phyloP scores from a whole-genome alignment of 1,140 invertebrate species.

The Trichomalopsis sarcophagae region DNA sequence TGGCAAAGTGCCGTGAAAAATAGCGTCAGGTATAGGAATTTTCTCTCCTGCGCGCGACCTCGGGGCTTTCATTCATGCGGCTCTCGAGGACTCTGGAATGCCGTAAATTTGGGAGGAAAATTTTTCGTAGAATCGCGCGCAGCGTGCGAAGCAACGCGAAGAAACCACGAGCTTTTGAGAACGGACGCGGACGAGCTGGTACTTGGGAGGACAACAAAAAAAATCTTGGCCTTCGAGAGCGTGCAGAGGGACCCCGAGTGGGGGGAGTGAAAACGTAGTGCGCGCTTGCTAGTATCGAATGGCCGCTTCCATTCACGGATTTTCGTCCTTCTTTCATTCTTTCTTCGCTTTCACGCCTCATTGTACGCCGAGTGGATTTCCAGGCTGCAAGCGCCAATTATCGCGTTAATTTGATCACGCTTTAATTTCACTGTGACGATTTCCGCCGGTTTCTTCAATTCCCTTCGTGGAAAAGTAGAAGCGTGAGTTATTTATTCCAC shows the following conservation, averaged over 20 bases:
- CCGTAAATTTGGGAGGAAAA: constrained; percentile 56
- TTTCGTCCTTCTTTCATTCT: constrained; percentile 22
- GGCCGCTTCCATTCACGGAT: constrained; percentile 45
- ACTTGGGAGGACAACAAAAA: constrained; percentile 37
- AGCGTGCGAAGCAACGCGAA: background rate
- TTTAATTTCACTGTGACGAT: background rate
- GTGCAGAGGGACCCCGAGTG: background rate
- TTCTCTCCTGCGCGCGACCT: background rate
- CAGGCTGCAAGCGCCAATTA: constrained; percentile 19
- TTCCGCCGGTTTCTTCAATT: background rate
- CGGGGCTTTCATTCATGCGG: constrained; percentile 54
- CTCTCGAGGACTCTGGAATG: constrained; percentile 57
- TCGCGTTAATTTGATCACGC: background rate
- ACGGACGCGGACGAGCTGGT: constrained; percentile 23
- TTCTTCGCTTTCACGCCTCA: background rate
- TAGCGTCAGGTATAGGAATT: constrained; percentile 25
- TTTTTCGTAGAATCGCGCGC: constrained; percentile 47
- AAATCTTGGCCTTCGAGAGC: constrained; percentile 5
- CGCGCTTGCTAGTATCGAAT: background rate
- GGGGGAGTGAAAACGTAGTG: constrained; percentile 37
- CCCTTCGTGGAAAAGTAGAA: background rate
- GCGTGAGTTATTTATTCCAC: too few relatives aligned
- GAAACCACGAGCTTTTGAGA: constrained; percentile 17
- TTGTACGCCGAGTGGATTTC: constrained; percentile 1
- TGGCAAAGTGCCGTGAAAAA: background rate